phyloP scores from a whole-genome alignment of 2,888 invertebrate species.

The Troilus luridus region DNA sequence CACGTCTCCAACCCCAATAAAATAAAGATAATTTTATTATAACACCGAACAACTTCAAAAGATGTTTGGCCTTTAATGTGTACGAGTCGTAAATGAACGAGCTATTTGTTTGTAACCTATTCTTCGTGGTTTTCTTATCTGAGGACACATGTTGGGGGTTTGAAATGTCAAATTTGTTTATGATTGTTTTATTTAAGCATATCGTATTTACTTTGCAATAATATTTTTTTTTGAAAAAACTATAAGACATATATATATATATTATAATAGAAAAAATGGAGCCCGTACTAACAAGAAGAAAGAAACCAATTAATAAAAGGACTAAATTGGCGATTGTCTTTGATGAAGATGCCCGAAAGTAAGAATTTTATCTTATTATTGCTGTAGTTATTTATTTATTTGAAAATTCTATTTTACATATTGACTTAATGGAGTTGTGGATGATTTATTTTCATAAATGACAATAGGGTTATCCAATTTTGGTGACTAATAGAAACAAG shows the following conservation, averaged over 20 bases:
- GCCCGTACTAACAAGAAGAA: conserved; percentile 61
- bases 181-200: background rate
- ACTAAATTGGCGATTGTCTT: conserved; percentile 74
- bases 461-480: background rate
- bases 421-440: background rate
- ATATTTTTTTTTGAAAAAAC: background rate
- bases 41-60: too few relatives aligned
- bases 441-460: background rate
- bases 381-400: conserved; percentile 31
- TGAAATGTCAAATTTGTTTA: background rate
- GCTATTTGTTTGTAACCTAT: background rate
- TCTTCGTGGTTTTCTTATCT: too few relatives aligned
- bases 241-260: too few relatives aligned
- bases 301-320: conserved; percentile 70
- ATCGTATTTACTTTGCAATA: background rate
- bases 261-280: background rate
- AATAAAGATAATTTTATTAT: too few relatives aligned
- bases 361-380: conserved; percentile 65
- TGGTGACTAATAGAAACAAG: background rate
- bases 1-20: too few relatives aligned
- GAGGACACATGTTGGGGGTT: too few relatives aligned
- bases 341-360: conserved; percentile 76
- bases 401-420: background rate
- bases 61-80: too few relatives aligned
- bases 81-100: too few relatives aligned